phyloP scores from a whole-genome alignment of 2,113 vertebrate species.

The Suncus etruscus region DNA sequence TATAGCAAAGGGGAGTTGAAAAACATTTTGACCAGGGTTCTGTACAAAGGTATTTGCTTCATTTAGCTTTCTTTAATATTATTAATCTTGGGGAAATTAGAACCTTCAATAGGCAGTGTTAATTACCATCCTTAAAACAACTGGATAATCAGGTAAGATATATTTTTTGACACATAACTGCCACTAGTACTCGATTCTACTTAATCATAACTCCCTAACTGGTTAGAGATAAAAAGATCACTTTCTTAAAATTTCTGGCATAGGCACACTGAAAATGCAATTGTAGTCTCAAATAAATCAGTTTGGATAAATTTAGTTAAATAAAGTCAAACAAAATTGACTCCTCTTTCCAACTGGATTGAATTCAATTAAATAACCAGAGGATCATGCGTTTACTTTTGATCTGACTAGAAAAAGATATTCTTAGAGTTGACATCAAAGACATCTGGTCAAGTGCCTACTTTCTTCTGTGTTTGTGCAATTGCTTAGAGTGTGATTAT shows the following conservation, averaged over 20 bases:
- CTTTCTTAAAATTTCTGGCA: constrained; percentile 69
- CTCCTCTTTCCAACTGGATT: neutral
- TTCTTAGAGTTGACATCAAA: neutral
- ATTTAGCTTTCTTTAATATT: constrained; percentile 65
- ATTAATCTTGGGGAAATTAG: constrained; percentile 68
- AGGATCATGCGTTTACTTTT: constrained; percentile 15
- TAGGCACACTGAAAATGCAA: constrained; percentile 67
- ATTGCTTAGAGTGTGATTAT: neutral
- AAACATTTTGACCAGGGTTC: constrained; percentile 38
- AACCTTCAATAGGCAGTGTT: constrained; percentile 49
- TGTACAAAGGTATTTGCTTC: constrained; percentile 41
- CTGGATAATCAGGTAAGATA: constrained; percentile 66
- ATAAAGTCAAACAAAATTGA: constrained; percentile 75
- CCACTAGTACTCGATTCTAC: constrained; percentile 41
- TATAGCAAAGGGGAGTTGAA: constrained; percentile 44
- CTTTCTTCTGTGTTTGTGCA: neutral
- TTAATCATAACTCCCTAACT: constrained; percentile 57
- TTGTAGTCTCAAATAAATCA: constrained; percentile 69
- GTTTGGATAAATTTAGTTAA: constrained; percentile 71
- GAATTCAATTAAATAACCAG: constrained; percentile 52
- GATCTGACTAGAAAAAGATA: neutral
- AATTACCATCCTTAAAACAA: constrained; percentile 63
- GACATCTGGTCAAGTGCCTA: neutral
- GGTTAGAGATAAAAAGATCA: constrained; percentile 52
- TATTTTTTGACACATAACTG: constrained; percentile 20